Percentiles rank a stretch among this genome's conserved stretches.
Evolutionary conservation across 2,888 invertebrate genomes (phyloP).

Genomic region (Conops quadrifasciatus): DNA sequence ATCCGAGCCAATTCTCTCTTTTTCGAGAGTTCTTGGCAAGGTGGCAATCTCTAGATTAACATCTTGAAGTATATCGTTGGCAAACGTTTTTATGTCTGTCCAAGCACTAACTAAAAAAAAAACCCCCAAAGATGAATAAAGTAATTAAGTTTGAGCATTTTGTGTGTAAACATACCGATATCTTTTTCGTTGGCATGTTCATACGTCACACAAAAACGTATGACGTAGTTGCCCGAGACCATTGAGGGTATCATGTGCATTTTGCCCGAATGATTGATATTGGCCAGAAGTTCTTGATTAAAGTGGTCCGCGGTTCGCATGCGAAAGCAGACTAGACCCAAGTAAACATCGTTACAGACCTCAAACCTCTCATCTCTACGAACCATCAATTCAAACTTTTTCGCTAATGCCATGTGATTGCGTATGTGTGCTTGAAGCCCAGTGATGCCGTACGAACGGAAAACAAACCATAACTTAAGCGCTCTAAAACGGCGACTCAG

Average conservation of each 20-base stretch:
- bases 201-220: constrained; percentile 82
- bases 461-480: constrained; percentile 88
- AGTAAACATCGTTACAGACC: constrained; percentile 77
- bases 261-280: constrained; percentile 83
- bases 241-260: constrained; percentile 88
- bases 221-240: constrained; percentile 77
- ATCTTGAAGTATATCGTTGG: constrained; percentile 69
- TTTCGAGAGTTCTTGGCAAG: constrained; percentile 55
- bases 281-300: constrained; percentile 79
- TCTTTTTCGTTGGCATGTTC: constrained; percentile 80
- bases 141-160: not conserved
- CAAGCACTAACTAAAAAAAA: constrained; percentile 69
- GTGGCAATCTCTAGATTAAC: constrained; percentile 53
- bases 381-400: constrained; percentile 77
- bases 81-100: constrained; percentile 70
- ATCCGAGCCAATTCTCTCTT: constrained; percentile 54
- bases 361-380: constrained; percentile 77
- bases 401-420: constrained; percentile 81
- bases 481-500: constrained; percentile 84
- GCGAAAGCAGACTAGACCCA: constrained; percentile 83
- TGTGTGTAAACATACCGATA: constrained; percentile 64
- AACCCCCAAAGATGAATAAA: not conserved
- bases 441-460: constrained; percentile 80
- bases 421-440: constrained; percentile 86
- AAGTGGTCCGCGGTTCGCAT: constrained; percentile 75